Percentiles rank a stretch among this genome's conserved stretches.
These are phyloP conservation scores for Halictus ligatus DNA, from an alignment of 2,888 invertebrate genomes.

Conservation along the genomic window DNA sequence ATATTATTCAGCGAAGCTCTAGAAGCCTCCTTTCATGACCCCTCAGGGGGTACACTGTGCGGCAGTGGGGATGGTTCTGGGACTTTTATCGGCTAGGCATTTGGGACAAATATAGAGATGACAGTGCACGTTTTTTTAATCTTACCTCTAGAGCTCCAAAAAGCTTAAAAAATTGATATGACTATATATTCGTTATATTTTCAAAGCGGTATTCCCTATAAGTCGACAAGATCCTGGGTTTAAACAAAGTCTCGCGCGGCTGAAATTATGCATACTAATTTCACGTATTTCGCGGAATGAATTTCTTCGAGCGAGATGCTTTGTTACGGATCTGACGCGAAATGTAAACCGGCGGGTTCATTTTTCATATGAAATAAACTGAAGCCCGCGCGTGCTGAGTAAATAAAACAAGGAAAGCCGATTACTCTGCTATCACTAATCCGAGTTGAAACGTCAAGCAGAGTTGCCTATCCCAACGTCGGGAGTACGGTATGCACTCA, in stretches of 20 bases:
- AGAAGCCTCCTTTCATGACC: too few species aligned
- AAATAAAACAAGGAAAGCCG: constrained; percentile 8
- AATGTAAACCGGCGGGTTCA: not conserved
- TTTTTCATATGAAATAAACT: not conserved
- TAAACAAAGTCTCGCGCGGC: not conserved
- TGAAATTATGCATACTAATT: not conserved
- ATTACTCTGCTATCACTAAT: constrained; percentile 6
- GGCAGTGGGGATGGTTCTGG: too few species aligned
- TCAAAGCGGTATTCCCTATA: too few species aligned
- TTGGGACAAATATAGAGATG: too few species aligned
- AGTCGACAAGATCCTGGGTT: not conserved
- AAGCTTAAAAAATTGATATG: too few species aligned
- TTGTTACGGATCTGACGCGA: not conserved
- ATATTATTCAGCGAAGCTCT: too few species aligned
- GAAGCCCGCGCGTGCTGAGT: not conserved
- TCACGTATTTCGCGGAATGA: not conserved
- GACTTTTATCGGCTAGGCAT: too few species aligned
- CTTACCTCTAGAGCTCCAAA: too few species aligned
- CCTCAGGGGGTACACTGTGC: too few species aligned
- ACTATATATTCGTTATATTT: too few species aligned
- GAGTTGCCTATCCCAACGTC: not conserved
- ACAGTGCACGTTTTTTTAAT: too few species aligned
- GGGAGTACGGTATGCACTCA: not conserved
- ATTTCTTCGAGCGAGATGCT: not conserved
- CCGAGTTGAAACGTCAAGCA: not conserved